Evolutionary conservation across 30 jellyfish, hydroid and myxozoan species (phyloP).

Genomic region (Calvadosia cruxmelitensis): DNA sequence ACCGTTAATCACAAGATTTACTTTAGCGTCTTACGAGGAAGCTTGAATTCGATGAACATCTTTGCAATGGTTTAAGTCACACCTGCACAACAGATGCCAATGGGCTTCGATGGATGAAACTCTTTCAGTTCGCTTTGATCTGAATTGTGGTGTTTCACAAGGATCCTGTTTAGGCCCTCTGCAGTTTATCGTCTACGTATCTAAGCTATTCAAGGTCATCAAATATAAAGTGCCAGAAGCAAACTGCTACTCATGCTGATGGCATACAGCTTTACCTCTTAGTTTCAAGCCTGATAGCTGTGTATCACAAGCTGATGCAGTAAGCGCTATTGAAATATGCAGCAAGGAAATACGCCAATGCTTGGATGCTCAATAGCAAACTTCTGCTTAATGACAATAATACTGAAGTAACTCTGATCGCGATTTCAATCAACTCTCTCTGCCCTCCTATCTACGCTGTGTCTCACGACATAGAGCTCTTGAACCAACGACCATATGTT

Average conservation of each 20-base stretch:
- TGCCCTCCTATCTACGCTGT: too few species aligned
- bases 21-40: too few species aligned
- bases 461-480: too few species aligned
- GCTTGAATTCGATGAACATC: too few species aligned
- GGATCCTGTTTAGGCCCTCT: conserved; percentile 29
- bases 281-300: conserved; percentile 4
- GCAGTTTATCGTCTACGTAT: conserved; percentile 8
- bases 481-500: too few species aligned
- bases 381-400: too few species aligned
- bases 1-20: conserved; percentile 20
- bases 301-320: neutral
- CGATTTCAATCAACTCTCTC: too few species aligned
- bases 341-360: too few species aligned
- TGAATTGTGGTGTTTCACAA: conserved; percentile 47
- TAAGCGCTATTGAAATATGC: neutral
- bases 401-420: too few species aligned
- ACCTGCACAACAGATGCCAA: conserved; percentile 14
- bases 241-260: conserved; percentile 37
- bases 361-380: too few species aligned
- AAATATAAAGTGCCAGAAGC: neutral
- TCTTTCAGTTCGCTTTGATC: conserved; percentile 7
- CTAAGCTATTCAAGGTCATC: conserved; percentile 14
- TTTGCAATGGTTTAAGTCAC: conserved; percentile 27
- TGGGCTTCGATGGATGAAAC: neutral
- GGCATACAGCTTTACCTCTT: conserved; percentile 32